A percentile compares a stretch with the other conserved stretches of the same genome.
These are phyloP conservation scores for Machimus atricapillus DNA, from an alignment of 2,888 invertebrate species.

Conservation along the genomic window DNA sequence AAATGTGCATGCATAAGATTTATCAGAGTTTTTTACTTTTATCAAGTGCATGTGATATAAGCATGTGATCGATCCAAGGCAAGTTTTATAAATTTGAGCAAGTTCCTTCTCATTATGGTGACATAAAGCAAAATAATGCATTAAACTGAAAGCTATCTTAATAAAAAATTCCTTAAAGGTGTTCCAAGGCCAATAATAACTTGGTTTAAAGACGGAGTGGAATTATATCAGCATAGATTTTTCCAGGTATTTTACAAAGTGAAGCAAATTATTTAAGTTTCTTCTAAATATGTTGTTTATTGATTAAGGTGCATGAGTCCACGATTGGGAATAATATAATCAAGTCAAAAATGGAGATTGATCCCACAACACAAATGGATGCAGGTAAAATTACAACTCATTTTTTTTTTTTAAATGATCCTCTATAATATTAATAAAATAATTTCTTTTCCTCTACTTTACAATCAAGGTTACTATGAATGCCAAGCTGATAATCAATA, in stretches of 20 bases:
- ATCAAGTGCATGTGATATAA: background rate
- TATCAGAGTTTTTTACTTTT: too few relatives aligned
- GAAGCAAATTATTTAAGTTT: background rate
- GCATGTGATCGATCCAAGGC: background rate
- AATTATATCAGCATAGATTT: constrained; percentile 88
- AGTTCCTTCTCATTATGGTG: too few relatives aligned
- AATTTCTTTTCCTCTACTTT: background rate
- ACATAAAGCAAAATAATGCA: background rate
- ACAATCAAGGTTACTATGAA: constrained; percentile 72
- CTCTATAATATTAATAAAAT: background rate
- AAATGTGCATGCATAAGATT: background rate
- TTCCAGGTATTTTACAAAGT: constrained; percentile 70
- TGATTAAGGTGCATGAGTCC: constrained; percentile 83
- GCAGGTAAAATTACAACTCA: constrained; percentile 68
- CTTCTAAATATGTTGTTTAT: constrained; percentile 41
- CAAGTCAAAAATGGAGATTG: constrained; percentile 92
- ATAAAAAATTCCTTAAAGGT: constrained; percentile 53
- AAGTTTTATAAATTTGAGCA: background rate
- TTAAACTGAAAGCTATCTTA: background rate
- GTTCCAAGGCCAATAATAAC: constrained; percentile 87
- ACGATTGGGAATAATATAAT: constrained; percentile 79
- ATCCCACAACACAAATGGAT: constrained; percentile 95
- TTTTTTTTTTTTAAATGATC: background rate
- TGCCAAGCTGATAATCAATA: constrained; percentile 94
- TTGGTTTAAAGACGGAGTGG: constrained; percentile 96